phyloP scores from a whole-genome alignment of 2,888 invertebrate species.

The Trisateles emortualis region DNA sequence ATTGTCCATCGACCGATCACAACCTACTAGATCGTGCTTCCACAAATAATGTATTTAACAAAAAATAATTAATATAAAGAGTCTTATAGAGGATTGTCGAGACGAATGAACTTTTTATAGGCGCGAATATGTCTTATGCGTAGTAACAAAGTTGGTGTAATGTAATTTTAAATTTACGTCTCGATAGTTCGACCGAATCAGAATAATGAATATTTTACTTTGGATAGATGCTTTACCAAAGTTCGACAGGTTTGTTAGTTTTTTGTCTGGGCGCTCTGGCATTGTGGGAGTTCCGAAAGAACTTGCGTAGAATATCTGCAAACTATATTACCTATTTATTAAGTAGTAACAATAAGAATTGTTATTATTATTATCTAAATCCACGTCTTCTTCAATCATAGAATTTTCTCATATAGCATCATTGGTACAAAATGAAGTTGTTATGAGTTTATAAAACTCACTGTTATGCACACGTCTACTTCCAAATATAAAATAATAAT shows the following conservation, averaged over 20 bases:
- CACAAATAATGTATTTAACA: neutral
- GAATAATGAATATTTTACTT: neutral
- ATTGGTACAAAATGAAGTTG: neutral
- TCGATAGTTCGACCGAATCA: neutral
- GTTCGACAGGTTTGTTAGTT: neutral
- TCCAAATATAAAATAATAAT: neutral
- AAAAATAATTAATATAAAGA: constrained; percentile 9
- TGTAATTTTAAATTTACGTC: neutral
- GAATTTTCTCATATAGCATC: neutral
- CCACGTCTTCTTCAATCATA: neutral
- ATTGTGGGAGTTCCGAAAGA: constrained; percentile 27
- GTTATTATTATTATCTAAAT: neutral
- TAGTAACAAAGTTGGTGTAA: constrained; percentile 6
- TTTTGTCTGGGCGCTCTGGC: neutral
- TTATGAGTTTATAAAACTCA: neutral
- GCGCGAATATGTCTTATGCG: constrained; percentile 6
- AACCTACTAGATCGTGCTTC: no score
- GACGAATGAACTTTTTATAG: constrained; percentile 15
- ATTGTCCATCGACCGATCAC: no score
- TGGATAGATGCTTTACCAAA: neutral
- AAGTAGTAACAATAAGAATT: neutral
- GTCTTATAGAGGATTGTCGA: constrained; percentile 14
- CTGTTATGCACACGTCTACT: neutral
- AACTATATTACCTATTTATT: neutral
- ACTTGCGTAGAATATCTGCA: neutral